Evolutionary conservation across 2,797 vertebrate species (phyloP).

Genomic region (Garrulus glandarius): DNA sequence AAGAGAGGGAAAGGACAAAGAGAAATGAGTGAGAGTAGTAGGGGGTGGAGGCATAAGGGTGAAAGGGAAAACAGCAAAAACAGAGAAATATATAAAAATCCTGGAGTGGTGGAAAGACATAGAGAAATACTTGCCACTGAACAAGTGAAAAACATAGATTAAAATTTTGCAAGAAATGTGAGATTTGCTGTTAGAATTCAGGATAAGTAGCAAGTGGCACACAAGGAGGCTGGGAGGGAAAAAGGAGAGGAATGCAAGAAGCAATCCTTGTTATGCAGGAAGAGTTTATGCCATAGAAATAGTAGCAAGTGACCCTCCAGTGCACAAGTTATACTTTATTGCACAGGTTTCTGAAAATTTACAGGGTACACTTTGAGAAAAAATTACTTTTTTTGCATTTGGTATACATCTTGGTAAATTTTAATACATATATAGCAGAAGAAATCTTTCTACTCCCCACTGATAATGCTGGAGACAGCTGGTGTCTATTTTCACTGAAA

Average conservation of each 20-base stretch:
- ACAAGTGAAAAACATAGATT: not conserved
- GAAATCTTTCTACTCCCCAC: not conserved
- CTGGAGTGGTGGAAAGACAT: not conserved
- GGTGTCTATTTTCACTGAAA: not conserved
- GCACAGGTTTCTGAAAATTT: not conserved
- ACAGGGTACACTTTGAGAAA: not conserved
- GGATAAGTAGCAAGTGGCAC: not conserved
- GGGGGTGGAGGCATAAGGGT: not conserved
- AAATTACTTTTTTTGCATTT: not conserved
- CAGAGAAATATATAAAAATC: not conserved
- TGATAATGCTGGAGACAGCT: not conserved
- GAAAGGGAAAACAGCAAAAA: not conserved
- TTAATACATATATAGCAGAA: not conserved
- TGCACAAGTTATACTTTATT: fast-evolving
- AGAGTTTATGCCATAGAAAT: not conserved
- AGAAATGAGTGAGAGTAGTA: not conserved
- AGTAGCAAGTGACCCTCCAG: not conserved
- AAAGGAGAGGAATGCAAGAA: not conserved
- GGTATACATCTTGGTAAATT: not conserved
- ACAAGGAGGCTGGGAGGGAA: not conserved
- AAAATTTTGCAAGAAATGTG: not conserved
- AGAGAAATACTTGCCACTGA: not conserved
- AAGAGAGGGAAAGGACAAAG: not conserved
- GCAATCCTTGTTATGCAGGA: not conserved
- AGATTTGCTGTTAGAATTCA: not conserved